phyloP scores from a whole-genome alignment of 2,113 vertebrate genomes.

The Calyptommatus sinebrachiatus region DNA sequence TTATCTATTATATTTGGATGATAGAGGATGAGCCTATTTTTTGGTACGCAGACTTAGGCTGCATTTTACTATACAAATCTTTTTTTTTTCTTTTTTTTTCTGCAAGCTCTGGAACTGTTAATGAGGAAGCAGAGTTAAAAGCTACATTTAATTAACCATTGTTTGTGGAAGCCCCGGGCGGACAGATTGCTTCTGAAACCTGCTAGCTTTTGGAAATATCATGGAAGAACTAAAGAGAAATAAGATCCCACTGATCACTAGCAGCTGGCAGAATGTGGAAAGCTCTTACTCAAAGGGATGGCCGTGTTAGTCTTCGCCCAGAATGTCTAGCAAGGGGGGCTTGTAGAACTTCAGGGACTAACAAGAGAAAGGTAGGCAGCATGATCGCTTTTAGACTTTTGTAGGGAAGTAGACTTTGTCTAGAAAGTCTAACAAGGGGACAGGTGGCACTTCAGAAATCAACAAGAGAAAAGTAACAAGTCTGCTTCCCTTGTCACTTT shows the following conservation, averaged over 20 bases:
- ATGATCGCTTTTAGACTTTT: not conserved
- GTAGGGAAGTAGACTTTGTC: no score
- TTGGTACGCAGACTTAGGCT: not conserved
- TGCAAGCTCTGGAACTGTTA: constrained; percentile 34
- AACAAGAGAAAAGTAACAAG: no score
- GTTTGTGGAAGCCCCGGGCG: constrained; percentile 6
- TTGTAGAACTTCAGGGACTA: not conserved
- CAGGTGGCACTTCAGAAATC: no score
- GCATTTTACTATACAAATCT: not conserved
- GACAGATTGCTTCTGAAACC: not conserved
- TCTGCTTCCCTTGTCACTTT: no score
- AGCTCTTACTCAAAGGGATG: not conserved
- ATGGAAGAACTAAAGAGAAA: not conserved
- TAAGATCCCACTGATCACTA: not conserved
- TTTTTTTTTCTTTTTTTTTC: not conserved
- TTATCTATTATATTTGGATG: not conserved
- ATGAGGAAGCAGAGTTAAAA: not conserved
- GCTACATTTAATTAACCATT: not conserved
- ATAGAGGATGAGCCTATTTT: not conserved
- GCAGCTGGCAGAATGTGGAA: not conserved
- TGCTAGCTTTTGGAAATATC: not conserved
- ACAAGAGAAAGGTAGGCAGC: not conserved
- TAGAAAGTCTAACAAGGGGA: no score
- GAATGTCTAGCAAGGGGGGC: no score
- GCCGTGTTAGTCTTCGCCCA: not conserved